Base-by-base conservation (phyloP, 2,113 vertebrate genomes). In the Neogale vison region DNA sequence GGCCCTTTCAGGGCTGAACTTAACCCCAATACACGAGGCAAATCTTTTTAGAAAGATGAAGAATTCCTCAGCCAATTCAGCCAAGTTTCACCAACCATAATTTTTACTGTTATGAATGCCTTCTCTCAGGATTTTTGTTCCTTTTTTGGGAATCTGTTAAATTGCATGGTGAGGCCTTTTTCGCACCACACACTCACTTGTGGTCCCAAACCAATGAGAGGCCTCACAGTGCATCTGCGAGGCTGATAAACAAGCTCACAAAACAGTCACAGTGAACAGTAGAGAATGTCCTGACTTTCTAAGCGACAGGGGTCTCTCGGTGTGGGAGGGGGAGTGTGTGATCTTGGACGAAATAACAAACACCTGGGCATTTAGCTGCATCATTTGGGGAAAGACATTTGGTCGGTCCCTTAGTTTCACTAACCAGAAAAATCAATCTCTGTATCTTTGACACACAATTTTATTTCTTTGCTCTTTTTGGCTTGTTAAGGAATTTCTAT, bases 31-130 rank as follows among this genome's bases (percentile, higher is more conserved):
- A 79, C 90, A 95, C 20, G 93, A 96, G 91, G 92, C 67, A 90
- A 94, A 97, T 98, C 93, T 96, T 97, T 97, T 97, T 93, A 97
- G 96, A 96, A 93, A 97, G 86, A 96, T 90, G 96, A 97, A 90
- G 82, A 81, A 93, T 96, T 96, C 88, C 76, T 97, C 76, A 95
- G 93, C 23, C 87, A 92, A 97, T 95, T 92, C 76, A 93, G 89
- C 96, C 93, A 97, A 93, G 67, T 96, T 96, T 96, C 80, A 95
- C 95, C 90, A 97, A 96, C 96, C 67, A 74, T 98, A 97, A 97
- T 97, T 98, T 97, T 96, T 90, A 90, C 95, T 95, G 93, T 96
- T 93, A 96, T 97, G 94, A 98, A 98, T 97, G 95, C 86, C 93
- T 95, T 93, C 97, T 96, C 94, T 98, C 88, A 97, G 94, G 79